Percentiles rank a stretch among this genome's conserved stretches.
These are phyloP conservation scores for Papilio polyxenes DNA, from an alignment of 1,140 invertebrate species.

Conservation along the genomic window DNA sequence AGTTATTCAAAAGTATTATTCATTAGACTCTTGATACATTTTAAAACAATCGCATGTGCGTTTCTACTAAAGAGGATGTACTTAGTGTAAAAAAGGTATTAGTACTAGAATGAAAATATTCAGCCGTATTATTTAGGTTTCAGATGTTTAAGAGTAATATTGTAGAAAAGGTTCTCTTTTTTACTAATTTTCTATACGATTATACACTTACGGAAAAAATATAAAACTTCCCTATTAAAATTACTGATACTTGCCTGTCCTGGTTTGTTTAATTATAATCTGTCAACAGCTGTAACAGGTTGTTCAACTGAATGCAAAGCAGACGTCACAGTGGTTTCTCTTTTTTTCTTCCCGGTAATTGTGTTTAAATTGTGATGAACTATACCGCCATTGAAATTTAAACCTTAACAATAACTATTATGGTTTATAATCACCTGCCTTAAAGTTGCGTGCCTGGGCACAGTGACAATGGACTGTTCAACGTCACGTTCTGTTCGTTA, in stretches of 20 bases:
- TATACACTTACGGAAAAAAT: background rate
- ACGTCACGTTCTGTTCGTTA: slow-evolving; percentile 39
- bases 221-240: no score
- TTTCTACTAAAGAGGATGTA: no score
- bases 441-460: background rate
- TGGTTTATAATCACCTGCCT: background rate
- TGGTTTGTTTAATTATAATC: background rate
- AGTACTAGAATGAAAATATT: no score
- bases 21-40: no score
- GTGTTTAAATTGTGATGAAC: slow-evolving; percentile 30
- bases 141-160: no score
- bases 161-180: no score
- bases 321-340: slow-evolving; percentile 25
- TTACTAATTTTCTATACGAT: no score
- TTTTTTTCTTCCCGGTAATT: slow-evolving; percentile 26
- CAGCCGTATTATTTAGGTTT: no score
- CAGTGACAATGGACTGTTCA: slow-evolving; percentile 24
- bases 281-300: background rate
- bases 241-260: background rate
- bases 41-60: no score
- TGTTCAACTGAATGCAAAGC: slow-evolving; percentile 24
- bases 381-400: background rate
- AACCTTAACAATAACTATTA: background rate
- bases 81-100: no score
- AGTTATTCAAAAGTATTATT: slow-evolving; percentile 12